Percentiles rank a stretch among this genome's conserved stretches.
Conservation (phyloP, 2,113 vertebrate species). For the Clupea harengus region DNA sequence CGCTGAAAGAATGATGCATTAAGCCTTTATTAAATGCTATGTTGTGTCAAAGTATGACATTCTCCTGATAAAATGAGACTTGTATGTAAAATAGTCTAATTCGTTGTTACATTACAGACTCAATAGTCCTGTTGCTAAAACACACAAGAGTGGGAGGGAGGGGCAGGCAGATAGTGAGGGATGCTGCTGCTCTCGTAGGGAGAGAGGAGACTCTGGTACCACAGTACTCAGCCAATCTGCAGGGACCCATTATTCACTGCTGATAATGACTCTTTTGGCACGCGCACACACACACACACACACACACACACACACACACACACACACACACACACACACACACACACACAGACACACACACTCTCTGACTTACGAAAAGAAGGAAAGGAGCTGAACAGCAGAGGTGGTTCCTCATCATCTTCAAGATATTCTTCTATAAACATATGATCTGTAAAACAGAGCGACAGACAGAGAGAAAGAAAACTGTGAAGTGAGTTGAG, state of each 20-base stretch:
- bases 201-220: not conserved
- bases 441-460: conserved; percentile 68
- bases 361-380: conserved; percentile 64
- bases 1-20: too few relatives aligned
- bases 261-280: not conserved
- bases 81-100: not conserved
- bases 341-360: conserved; percentile 7
- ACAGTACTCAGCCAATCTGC: not conserved
- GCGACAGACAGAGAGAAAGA: not conserved
- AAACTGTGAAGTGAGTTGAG: not conserved
- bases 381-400: conserved; percentile 66
- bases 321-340: conserved; percentile 39
- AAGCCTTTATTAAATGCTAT: too few relatives aligned
- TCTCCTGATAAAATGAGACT: not conserved
- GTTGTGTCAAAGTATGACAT: too few relatives aligned
- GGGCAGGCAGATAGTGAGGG: not conserved
- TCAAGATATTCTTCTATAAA: conserved; percentile 70
- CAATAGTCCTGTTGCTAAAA: not conserved
- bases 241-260: not conserved
- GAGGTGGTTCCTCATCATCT: conserved; percentile 77
- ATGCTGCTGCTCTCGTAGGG: not conserved
- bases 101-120: not conserved
- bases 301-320: conserved; percentile 51
- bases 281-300: not conserved
- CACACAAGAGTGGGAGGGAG: not conserved